A percentile compares a stretch with the other conserved stretches of the same genome.
Conservation (phyloP, 2,113 vertebrate genomes). For the Catagonus wagneri region DNA sequence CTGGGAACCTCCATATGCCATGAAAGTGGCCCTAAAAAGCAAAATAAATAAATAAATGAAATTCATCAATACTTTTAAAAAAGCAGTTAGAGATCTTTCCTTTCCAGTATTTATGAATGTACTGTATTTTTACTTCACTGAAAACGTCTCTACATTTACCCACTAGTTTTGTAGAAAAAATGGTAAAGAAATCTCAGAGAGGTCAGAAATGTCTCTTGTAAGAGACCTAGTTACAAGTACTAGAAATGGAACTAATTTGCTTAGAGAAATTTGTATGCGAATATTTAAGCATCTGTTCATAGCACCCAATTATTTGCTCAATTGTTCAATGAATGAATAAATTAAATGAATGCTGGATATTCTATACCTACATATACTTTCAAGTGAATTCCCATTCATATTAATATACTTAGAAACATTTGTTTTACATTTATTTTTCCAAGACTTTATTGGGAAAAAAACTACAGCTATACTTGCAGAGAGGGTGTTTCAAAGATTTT, state of each 20-base stretch:
- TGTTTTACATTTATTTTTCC: constrained; percentile 38
- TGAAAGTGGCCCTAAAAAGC: too few relatives aligned
- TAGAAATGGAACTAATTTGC: constrained; percentile 18
- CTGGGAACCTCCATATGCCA: too few relatives aligned
- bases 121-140: constrained; percentile 48
- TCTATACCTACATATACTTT: background rate
- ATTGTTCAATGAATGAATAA: constrained; percentile 17
- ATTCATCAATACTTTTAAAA: constrained; percentile 57
- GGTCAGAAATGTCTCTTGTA: background rate
- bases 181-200: background rate
- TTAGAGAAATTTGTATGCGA: background rate
- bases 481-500: constrained; percentile 41
- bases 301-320: background rate
- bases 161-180: constrained; percentile 57
- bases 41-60: too few relatives aligned
- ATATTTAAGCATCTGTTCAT: background rate
- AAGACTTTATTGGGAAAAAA: constrained; percentile 48
- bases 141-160: constrained; percentile 38
- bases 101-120: constrained; percentile 64
- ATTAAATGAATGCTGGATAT: constrained; percentile 19
- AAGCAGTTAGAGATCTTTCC: constrained; percentile 37
- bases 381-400: constrained; percentile 26
- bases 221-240: background rate
- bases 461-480: constrained; percentile 40
- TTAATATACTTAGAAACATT: constrained; percentile 40